These are phyloP conservation scores for Sarcophaga subvicina DNA, from an alignment of 2,888 invertebrate species.

Conservation along the genomic window DNA sequence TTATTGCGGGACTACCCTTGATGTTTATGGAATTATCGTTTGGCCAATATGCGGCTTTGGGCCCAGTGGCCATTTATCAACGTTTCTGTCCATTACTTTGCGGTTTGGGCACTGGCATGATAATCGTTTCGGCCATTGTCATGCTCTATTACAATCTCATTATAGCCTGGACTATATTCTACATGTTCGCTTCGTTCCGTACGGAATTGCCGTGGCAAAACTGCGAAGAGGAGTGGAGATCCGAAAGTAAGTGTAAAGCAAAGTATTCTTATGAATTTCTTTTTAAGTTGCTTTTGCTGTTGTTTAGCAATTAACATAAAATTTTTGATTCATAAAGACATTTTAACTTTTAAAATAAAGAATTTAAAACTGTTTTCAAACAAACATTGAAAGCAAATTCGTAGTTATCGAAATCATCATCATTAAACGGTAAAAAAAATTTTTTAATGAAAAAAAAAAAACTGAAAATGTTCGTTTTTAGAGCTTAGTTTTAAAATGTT, in stretches of 20 bases:
- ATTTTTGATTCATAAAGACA: too few species aligned
- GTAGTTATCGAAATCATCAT: too few species aligned
- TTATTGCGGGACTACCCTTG: conserved; percentile 90
- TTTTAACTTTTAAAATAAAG: too few species aligned
- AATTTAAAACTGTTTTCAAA: too few species aligned
- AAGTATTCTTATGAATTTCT: neutral
- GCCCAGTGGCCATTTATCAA: conserved; percentile 91
- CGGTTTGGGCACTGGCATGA: conserved; percentile 89
- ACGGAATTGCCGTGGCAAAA: conserved; percentile 88
- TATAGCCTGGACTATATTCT: conserved; percentile 90
- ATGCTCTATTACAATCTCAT: conserved; percentile 90
- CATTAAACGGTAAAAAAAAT: too few species aligned
- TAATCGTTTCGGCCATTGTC: conserved; percentile 88
- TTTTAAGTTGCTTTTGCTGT: neutral
- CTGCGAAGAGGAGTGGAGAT: conserved; percentile 88
- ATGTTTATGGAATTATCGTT: conserved; percentile 94
- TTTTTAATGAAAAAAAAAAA: too few species aligned
- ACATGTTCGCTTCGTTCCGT: conserved; percentile 87
- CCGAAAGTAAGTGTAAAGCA: conserved; percentile 83
- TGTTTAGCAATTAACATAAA: too few species aligned
- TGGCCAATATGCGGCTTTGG: conserved; percentile 91
- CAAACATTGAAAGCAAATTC: too few species aligned
- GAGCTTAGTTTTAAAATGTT: too few species aligned
- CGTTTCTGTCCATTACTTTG: conserved; percentile 88
- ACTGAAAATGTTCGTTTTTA: too few species aligned